Percentiles rank a stretch among this genome's conserved stretches.
Evolutionary conservation across 2,888 invertebrate species (phyloP).

Genomic region (Leptopilina myrica): DNA sequence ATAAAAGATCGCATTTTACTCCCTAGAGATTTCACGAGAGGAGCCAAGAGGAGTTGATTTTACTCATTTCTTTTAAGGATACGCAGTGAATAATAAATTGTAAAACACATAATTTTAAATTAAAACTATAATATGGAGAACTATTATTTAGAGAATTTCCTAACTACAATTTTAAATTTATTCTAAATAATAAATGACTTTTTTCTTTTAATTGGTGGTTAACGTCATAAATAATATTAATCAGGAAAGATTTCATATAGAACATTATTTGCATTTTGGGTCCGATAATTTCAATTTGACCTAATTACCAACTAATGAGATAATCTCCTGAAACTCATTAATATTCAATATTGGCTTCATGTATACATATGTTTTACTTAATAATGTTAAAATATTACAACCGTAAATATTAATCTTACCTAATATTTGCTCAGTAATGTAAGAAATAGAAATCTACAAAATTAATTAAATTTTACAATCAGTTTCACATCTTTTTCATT

Average conservation of each 20-base stretch:
- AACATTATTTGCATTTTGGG: neutral
- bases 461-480: neutral
- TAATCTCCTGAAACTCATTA: neutral
- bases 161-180: too few species aligned
- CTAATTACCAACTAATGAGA: neutral
- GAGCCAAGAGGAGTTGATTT: too few species aligned
- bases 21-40: too few species aligned
- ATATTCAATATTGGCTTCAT: constrained; percentile 7
- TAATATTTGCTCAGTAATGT: neutral
- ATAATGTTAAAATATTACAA: neutral
- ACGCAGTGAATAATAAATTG: too few species aligned
- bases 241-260: neutral
- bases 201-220: too few species aligned
- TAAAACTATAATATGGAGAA: too few species aligned
- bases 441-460: neutral
- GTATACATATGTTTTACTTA: neutral
- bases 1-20: too few species aligned
- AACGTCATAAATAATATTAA: neutral
- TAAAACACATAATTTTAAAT: too few species aligned
- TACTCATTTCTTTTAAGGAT: too few species aligned
- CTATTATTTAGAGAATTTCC: too few species aligned
- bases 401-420: neutral
- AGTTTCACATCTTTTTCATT: too few species aligned
- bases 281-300: constrained; percentile 2
- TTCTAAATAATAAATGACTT: too few species aligned